Evolutionary conservation across 2,797 vertebrate species (phyloP).

Genomic region (Pogoniulus pusillus): DNA sequence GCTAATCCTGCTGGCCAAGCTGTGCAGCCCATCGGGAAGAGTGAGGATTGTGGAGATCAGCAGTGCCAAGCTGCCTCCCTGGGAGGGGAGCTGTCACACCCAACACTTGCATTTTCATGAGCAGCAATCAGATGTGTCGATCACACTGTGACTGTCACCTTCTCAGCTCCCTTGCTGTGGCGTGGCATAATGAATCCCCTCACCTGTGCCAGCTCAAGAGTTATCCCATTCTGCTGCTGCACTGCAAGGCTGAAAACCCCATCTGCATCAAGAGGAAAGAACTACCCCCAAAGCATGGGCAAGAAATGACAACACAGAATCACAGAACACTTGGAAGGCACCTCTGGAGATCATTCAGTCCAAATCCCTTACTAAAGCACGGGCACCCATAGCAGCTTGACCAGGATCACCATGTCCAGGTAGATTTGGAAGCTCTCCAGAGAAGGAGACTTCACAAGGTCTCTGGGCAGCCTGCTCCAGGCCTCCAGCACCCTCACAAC

Average conservation of each 20-base stretch:
- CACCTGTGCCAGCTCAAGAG: slow-evolving; percentile 16
- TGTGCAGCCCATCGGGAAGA: not conserved
- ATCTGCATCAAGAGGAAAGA: not conserved
- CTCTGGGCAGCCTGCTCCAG: not conserved
- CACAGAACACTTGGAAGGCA: not conserved
- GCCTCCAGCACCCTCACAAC: not conserved
- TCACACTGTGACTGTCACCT: slow-evolving; percentile 54
- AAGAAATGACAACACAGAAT: not conserved
- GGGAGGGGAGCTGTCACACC: not conserved
- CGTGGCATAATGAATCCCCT: slow-evolving; percentile 17
- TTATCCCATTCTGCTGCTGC: slow-evolving; percentile 8
- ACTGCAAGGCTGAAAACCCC: not conserved
- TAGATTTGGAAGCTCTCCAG: not conserved
- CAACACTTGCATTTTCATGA: slow-evolving; percentile 55
- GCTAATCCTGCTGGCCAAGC: not conserved
- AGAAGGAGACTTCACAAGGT: not conserved
- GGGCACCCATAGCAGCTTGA: not conserved
- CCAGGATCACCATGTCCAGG: not conserved
- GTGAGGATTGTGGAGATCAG: not conserved
- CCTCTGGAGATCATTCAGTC: not conserved
- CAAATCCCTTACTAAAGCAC: not conserved
- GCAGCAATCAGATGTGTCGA: slow-evolving; percentile 28
- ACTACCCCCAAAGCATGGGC: not conserved
- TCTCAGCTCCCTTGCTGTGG: not conserved
- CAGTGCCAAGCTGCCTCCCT: not conserved